These are phyloP conservation scores for Halocynthia roretzi DNA, from an alignment of 23 tunicate species.

Conservation along the genomic window DNA sequence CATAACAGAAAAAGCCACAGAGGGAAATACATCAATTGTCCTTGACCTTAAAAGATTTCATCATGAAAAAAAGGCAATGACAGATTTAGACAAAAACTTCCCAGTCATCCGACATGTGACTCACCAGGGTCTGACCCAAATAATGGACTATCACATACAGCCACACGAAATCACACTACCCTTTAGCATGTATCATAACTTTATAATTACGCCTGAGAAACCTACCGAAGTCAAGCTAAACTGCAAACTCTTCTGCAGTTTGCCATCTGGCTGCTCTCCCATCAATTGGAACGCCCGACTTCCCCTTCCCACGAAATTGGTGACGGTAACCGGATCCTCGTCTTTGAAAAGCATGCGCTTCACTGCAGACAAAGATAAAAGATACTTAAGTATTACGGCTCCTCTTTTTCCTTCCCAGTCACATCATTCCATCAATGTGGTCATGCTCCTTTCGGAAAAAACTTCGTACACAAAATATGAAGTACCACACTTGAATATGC, in stretches of 20 bases:
- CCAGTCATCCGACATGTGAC: slow-evolving; percentile 8
- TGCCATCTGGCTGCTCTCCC: slow-evolving; percentile 11
- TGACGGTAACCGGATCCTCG: slow-evolving; percentile 4
- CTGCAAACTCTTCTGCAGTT: slow-evolving; percentile 16
- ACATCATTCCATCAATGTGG: slow-evolving; percentile 16
- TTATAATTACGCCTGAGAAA: not conserved
- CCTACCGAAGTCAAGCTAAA: not conserved
- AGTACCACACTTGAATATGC: slow-evolving; percentile 12
- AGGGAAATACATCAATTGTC: not conserved
- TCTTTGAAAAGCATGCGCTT: slow-evolving; percentile 15
- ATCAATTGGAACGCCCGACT: slow-evolving; percentile 16
- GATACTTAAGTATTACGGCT: not conserved
- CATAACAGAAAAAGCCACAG: not conserved
- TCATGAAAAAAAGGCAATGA: not conserved
- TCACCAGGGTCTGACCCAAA: slow-evolving; percentile 4
- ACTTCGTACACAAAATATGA: slow-evolving; percentile 4
- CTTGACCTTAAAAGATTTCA: slow-evolving; percentile 4
- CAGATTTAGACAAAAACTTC: not conserved
- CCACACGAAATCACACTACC: not conserved
- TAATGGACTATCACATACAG: slow-evolving; percentile 13
- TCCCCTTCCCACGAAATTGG: slow-evolving; percentile 16
- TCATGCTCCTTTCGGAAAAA: slow-evolving; percentile 7
- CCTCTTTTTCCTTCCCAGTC: slow-evolving; percentile 25
- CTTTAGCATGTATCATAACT: slow-evolving; percentile 25
- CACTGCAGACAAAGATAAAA: not conserved